Evolutionary conservation across 1,140 invertebrate species (phyloP), one percentile per base, ranked within the genome.

Genomic region (Yoshiicerus persimilis): DNA sequence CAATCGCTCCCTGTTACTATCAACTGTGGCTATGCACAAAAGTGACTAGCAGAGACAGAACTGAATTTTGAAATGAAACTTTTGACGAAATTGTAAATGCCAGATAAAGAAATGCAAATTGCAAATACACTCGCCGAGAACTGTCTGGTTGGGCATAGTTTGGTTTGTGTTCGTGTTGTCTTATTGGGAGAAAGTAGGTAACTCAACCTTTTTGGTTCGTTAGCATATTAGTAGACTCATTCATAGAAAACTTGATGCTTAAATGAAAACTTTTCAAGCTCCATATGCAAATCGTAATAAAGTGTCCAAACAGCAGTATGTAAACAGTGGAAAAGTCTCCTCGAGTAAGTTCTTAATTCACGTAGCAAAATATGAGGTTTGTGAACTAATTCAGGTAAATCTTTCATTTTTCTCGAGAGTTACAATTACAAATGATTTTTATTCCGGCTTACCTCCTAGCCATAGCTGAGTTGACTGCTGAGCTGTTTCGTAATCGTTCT

Each of bases 381-480:
- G n/a, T n/a, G n/a, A n/a, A n/a, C 41, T 47, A 47, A 47, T 47
- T 47, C 41, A 47, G 13, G 41, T 47, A 47, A 47, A 13, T 47
- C 20, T 47, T 4, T 47, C 10, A 47, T 47, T 47, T 47, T 77
- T 77, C 70, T 20, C 13, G 20, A 34, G 32, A n/a, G n/a, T n/a
- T n/a, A n/a, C 20, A 36, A 34, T 20, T 34, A 77, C 13, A 77
- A 77, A 77, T 77, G 30, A 23, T 13, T 32, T 34, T 32, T n/a
- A n/a, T 36, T 38, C 34, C 4, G 1, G 20, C 90, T 92, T 91
- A 94, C 93, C 93, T 91, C 93, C 94, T 6, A 94, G 91, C 10
- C 91, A 88, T 0, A 94, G 91, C 89, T 93, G 92, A 4, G 92
- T 92, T 0, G 93, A 92, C 1, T 92, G 93, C 87, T 94, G 94